Evolutionary conservation across 1,140 invertebrate genomes (phyloP), one percentile per base, ranked within the genome.

Genomic region (Whitmania pigra): DNA sequence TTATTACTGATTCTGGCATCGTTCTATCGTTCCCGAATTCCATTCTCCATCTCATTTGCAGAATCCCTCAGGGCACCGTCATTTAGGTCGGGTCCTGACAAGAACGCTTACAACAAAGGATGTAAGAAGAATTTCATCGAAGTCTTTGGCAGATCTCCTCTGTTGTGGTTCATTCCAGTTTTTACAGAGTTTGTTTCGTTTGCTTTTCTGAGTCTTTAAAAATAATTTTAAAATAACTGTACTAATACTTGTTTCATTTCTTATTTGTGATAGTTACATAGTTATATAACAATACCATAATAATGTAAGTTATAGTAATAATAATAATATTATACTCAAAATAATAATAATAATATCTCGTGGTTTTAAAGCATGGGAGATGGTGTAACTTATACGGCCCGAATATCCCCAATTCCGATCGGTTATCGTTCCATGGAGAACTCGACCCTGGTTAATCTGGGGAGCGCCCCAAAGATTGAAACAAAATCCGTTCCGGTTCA

Each of bases 21-120:
- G 43, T 49, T 11, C 9, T 1, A 11, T 17, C 5, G 9, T 49
- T 49, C 43, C 13, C 13, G 13, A 49, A 49, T 11, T 49, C 43
- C 9, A 17, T 11, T 63, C 57, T 31, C 36, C n/a, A 11, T 68
- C 29, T 31, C n/a, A n/a, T 36, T 36, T 87, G n/a, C 84, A 94
- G 94, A 98, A 83, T 90, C 94, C 29, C 97, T 97, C 83, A 86
- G 94, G 75, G 88, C 94, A 71, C 94, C 94, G 4, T 89, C 95
- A 81, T 97, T 99, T 80, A 85, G 88, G 0, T 88, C 88, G 73
- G 93, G 94, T 22, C 88, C 91, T 53, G 94, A 98, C 82, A 97
- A 97, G 81, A 89, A 96, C 82, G 94, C 93, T 57, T 99, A 94
- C 82, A 94, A 90, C 79, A 84, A 98, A 73, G 94, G 94, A 43